Percentiles rank a stretch among this genome's conserved stretches.
Evolutionary conservation across 2,797 vertebrate species (phyloP).

Genomic region (Anguilla pacifica): DNA sequence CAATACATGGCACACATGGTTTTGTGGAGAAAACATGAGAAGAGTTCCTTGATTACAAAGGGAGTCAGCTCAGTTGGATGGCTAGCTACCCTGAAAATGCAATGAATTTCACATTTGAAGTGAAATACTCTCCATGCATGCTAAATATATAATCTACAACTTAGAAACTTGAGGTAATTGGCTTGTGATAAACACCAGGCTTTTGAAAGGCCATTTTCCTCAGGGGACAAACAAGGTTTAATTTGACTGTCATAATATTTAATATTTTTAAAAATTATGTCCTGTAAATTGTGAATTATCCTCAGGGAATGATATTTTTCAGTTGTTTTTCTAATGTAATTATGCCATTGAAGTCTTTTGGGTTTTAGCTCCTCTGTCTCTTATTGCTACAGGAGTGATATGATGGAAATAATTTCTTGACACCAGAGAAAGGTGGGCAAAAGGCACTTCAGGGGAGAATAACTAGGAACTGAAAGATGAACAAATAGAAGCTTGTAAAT

Average conservation of each 20-base stretch:
- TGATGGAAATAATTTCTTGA: neutral
- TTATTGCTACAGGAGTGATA: neutral
- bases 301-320: neutral
- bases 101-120: neutral
- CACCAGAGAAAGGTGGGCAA: neutral
- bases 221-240: neutral
- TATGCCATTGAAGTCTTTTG: neutral
- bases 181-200: conserved; percentile 16
- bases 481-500: neutral
- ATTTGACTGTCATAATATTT: conserved; percentile 8
- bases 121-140: neutral
- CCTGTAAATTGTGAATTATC: conserved; percentile 5
- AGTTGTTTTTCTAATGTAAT: neutral
- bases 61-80: neutral
- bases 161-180: neutral
- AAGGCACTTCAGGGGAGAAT: neutral
- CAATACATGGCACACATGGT: no score
- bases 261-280: neutral
- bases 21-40: no score
- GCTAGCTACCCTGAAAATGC: neutral
- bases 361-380: neutral
- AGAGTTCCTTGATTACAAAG: neutral
- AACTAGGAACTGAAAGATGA: neutral
- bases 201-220: conserved; percentile 11
- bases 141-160: neutral